Base-by-base conservation (phyloP, 2,113 vertebrate species). In the Indri indri region DNA sequence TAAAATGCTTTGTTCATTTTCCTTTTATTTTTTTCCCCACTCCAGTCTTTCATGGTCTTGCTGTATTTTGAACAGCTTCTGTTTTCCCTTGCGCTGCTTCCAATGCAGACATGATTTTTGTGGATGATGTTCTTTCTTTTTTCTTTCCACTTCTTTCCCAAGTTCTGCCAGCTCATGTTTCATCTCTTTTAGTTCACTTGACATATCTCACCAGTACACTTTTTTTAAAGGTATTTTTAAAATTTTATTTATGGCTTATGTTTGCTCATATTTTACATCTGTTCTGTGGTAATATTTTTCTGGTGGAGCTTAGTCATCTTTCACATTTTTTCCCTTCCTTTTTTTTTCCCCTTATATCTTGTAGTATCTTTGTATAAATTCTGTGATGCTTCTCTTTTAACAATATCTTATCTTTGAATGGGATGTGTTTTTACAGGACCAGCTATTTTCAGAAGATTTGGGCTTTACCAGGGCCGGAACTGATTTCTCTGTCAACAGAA, bases 241-340 rank as follows among this genome's bases (percentile, higher is more conserved):
- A 71, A 2, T n/a, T 50, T 80, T 79, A 87, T 37, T 84, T 95
- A 37, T 88, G 85, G 34, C 37, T 71, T 23, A 1, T 92, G 57
- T 81, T 94, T 95, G 85, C 71, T 88, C 86, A 59, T 92, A 74
- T 32, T 77, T 88, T 77, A 92, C 30, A 47, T 90, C 70, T 92
- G 81, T 40, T 92, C 80, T 77, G 13, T 20, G 47, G 66, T 27
- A 59, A 52, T 73, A 37, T 81, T 77, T 95, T 94, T 91, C 84
- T 88, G 34, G 45, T 52, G 52, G 70, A 10, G 65, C 65, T 76
- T 81, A 70, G 59, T 90, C 93, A 94, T 94, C 65, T 47, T 40
- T 50, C 27, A 1, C 30, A 54, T 42, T 40, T 73, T 25, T 71
- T 40, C 47, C 61, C 40, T 16, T 76, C 23, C 11, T 68, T 81